Evolutionary conservation across 92 coral and sea anemone genomes (phyloP), one percentile per base, ranked within the genome.

Genomic region (Heliopora coerulea): DNA sequence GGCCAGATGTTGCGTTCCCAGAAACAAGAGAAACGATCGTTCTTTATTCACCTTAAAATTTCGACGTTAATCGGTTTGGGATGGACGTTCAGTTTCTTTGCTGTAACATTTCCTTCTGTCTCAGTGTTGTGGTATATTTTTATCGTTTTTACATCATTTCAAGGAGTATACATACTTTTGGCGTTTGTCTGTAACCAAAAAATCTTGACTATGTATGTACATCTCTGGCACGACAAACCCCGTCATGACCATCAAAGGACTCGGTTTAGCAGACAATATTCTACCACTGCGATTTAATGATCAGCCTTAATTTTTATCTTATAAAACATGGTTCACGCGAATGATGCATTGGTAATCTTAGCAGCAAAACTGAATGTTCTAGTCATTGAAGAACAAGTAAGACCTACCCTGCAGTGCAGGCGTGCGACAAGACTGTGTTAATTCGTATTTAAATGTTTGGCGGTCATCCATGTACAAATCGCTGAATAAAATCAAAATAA

Each of bases 41-140:
- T 93, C 46, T 85, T 87, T 78, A 84, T 93, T 49, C 90, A 87
- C 78, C 66, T 88, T 54, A 86, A 96, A 14, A 83, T 93, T 29
- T 39, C 85, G 8, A 82, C 98, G 7, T 87, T 93, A 27, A 84
- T 93, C 87, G 98, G 96, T 6, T 87, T 93, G 72, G 80, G 90
- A 8, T 93, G 98, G 96, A 83, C 91, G 74, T 92, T 88, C 68
- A 82, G 87, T 24, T 85, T 92, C 77, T 82, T 91, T 32, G 96
- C 96, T 0, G 87, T 84, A 31, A 83, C 84, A 66, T 80, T 92
- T 66, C 97, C 58, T 3, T 17, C 58, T 50, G 58, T 50, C 20
- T 50, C 88, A 68, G 58, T 68, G 20, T 89, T 92, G 59, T 56
- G 76, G 78, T 92, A 92, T 70, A 89, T 91, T 24, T 92, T 92